Base-by-base conservation (phyloP, 2,797 vertebrate genomes). In the Dermochelys coriacea region DNA sequence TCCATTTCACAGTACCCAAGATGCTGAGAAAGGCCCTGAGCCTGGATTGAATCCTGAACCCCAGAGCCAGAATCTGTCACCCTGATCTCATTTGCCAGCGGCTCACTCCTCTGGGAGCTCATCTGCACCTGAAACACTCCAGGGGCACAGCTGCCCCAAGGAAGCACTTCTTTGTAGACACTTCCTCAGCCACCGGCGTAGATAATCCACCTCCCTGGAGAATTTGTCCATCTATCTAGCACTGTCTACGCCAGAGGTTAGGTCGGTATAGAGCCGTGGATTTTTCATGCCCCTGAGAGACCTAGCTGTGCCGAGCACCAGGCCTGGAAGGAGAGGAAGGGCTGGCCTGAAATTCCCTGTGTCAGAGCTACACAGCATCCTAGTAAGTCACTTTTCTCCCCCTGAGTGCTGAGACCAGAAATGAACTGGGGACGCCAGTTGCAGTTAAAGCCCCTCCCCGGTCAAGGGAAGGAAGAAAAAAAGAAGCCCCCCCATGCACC, bases 1-100 rank as follows among this genome's bases (percentile, higher is more conserved):
- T 3, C 4, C 3, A 4, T 15, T 4, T 34, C 1, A 7, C 29
- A 3, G 0, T 41, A 41, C 85, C 71, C 1, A 27, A 51, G 51
- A n/a, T 54, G 77, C 1, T 3, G 12, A 27, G 82, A 45, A 71
- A 71, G 74, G 74, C 84, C 84, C 88, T 21, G 18, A 37, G 64
- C n/a, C 64, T 68, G n/a, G n/a, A n/a, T 23, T 37, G 64, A 37
- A 37, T 71, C n/a, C 64, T 2, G n/a, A 71, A 71, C n/a, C 64
- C n/a, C n/a, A 37, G 5, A 71, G 64, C 9, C n/a, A 10, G 61
- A 71, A 23, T 71, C 64, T n/a, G 3, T n/a, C 64, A 37, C 64
- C 64, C 19, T 21, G 64, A 64, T 64, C 19, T 71, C n/a, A 71
- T 71, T 71, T 71, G 19, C n/a, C 19, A 2, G 18, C 19, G 1